phyloP scores from a whole-genome alignment of 2,113 vertebrate genomes.

The Ovis canadensis region DNA sequence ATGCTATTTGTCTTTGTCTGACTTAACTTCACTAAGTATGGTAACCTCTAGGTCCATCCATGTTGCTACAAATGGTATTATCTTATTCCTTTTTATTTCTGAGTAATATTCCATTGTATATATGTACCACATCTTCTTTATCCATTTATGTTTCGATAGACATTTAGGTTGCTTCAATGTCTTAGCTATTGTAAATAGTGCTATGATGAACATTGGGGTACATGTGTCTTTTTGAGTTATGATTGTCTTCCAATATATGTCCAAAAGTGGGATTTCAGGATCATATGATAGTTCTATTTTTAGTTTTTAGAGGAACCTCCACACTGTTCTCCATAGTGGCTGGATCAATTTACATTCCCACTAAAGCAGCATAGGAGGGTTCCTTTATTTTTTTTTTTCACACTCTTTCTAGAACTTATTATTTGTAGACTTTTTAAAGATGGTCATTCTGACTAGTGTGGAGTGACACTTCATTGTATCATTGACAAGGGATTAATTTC shows the following conservation, averaged over 20 bases:
- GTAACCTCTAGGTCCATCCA: not conserved
- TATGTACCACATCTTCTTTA: not conserved
- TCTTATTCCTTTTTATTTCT: not conserved
- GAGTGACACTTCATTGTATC: not conserved
- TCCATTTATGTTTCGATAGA: not conserved
- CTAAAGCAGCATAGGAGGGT: not conserved
- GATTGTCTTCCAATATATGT: not conserved
- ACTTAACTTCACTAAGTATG: not conserved
- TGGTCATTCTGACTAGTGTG: not conserved
- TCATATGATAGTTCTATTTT: not conserved
- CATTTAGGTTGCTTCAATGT: not conserved
- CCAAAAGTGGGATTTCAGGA: not conserved
- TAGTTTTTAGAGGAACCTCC: not conserved
- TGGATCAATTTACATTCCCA: not conserved
- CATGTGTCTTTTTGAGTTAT: not conserved
- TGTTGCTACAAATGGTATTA: not conserved
- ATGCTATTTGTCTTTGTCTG: not conserved
- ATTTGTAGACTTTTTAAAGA: not conserved
- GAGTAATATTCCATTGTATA: not conserved
- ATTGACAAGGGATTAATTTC: not conserved
- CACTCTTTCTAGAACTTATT: not conserved
- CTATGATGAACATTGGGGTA: not conserved
- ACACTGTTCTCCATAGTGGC: not conserved
- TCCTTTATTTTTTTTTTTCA: rapidly evolving
- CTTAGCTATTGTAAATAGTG: not conserved